These are phyloP conservation scores for Phaedon cochleariae DNA, from an alignment of 2,888 invertebrate genomes.

Conservation along the genomic window DNA sequence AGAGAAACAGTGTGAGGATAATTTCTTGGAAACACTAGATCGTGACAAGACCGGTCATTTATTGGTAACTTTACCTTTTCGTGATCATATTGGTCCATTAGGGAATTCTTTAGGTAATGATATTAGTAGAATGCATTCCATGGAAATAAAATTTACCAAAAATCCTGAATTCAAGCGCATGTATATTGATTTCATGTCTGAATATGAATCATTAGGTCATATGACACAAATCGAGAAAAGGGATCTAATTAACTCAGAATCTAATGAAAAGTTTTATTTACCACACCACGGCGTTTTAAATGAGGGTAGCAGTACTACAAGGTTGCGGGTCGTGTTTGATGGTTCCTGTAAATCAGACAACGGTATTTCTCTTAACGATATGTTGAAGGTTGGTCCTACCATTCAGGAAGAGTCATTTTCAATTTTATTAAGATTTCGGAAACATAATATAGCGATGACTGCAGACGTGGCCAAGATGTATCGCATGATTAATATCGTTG, in stretches of 20 bases:
- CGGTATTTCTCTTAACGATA: conserved; percentile 30
- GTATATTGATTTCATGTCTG: background rate
- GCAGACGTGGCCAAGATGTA: conserved; percentile 25
- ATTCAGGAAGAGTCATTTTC: conserved; percentile 28
- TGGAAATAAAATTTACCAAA: background rate
- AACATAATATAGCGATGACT: background rate
- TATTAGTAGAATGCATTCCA: background rate
- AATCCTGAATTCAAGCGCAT: background rate
- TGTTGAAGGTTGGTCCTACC: conserved; percentile 25
- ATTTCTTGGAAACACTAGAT: too few relatives aligned
- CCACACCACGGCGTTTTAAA: conserved; percentile 22
- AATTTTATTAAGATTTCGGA: conserved; percentile 22
- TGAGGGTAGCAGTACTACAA: conserved; percentile 21
- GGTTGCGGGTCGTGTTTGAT: conserved; percentile 25
- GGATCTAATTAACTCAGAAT: background rate
- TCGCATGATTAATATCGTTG: conserved; percentile 10
- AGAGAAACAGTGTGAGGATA: too few relatives aligned
- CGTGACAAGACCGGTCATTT: too few relatives aligned
- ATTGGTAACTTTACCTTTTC: background rate
- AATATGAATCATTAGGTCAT: background rate
- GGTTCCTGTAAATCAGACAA: conserved; percentile 25
- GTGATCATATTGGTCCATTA: conserved; percentile 6
- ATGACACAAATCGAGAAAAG: background rate
- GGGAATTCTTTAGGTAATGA: background rate
- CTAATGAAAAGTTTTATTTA: conserved; percentile 1